Base-by-base conservation (phyloP, 1,140 invertebrate species). In the Lamellibrachia luymesi region DNA sequence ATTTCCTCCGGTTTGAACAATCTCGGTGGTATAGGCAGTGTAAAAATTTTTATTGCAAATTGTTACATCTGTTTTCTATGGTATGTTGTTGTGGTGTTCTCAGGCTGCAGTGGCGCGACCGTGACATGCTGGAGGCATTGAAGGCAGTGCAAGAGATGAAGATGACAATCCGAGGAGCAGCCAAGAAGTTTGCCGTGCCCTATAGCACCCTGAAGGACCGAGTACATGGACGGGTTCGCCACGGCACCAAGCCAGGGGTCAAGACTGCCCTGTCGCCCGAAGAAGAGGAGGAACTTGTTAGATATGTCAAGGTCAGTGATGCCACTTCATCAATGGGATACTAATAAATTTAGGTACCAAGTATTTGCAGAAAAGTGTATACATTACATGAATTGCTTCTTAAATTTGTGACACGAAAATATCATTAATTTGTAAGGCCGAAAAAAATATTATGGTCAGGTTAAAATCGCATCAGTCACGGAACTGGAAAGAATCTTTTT, bases 171-270 rank as follows among this genome's bases (percentile, higher is more conserved):
- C 90, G 94, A 80, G 94, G 94, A 92, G 94, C 94, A 38, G 94
- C 94, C n/a, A 94, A 93, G 52, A 90, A 93, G 51, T 94, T 92
- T 92, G 64, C 90, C 90, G 94, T 94, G 6, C 94, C 94, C n/a
- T 94, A 94, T 52, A 94, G 93, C 38, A 94, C 94, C 38, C 91
- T 94, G 38, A 93, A 94, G 90, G 94, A 94, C 93, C 90, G 94
- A 22, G 94, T 94, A 8, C 91, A 93, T 1, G 93, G 93, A n/a
- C 91, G 94, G 25, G 94, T 94, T 10, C 51, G 89, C 4, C 94
- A 94, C 38, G 94, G 94, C 13, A 93, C 93, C 17, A 94, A 93
- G 50, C 94, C 94, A 13, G 94, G 94, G 22, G 94, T 94, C n/a
- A 94, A 94, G 90, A 94, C 94, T 10, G 92, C 64, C 6, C 92